Conservation (phyloP, 2,113 vertebrate genomes). For the Orthonyx spaldingii region DNA sequence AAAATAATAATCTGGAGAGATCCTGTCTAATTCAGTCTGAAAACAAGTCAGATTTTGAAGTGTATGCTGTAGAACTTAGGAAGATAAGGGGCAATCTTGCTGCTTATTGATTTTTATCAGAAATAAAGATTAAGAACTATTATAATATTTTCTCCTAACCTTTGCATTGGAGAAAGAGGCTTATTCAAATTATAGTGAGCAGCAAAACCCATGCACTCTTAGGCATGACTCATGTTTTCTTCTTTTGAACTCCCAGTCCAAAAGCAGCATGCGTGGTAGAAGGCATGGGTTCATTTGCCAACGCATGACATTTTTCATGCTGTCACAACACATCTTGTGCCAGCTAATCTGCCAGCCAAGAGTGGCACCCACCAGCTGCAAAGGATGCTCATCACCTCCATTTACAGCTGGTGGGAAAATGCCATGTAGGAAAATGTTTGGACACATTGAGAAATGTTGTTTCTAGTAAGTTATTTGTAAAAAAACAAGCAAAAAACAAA, state of each 20-base stretch:
- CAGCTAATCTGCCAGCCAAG: conserved; percentile 56
- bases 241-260: conserved; percentile 44
- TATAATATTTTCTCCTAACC: conserved; percentile 28
- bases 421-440: neutral
- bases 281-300: conserved; percentile 55
- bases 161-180: conserved; percentile 39
- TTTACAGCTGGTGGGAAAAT: neutral
- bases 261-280: conserved; percentile 29
- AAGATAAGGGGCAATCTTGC: neutral
- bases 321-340: conserved; percentile 41
- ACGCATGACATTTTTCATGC: conserved; percentile 59
- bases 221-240: conserved; percentile 61
- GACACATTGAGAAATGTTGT: neutral
- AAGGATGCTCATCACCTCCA: neutral
- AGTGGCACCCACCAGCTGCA: conserved; percentile 63
- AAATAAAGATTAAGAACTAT: conserved; percentile 46
- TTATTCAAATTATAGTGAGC: conserved; percentile 51
- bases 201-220: conserved; percentile 52
- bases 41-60: neutral
- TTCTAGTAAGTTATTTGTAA: conserved; percentile 2
- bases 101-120: neutral
- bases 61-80: neutral
- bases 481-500: neutral
- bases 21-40: neutral
- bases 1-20: neutral